These are phyloP conservation scores for Pteronotus mesoamericanus DNA, from an alignment of 2,797 vertebrate genomes.

Conservation along the genomic window DNA sequence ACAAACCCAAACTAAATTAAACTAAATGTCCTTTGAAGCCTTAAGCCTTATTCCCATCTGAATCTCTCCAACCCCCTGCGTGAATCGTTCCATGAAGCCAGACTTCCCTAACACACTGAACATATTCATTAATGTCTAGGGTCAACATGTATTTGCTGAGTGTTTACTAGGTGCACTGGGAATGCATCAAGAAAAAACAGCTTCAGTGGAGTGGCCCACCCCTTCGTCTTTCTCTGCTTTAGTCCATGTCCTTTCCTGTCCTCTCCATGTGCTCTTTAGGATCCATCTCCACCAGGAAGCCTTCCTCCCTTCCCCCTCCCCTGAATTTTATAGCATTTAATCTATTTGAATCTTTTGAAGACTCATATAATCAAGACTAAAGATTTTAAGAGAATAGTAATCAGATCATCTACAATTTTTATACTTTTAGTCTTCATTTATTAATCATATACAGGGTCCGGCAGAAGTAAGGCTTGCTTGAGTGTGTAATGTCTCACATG, in stretches of 20 bases:
- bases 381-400: background rate
- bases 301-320: background rate
- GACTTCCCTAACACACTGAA: background rate
- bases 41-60: background rate
- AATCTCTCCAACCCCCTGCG: background rate
- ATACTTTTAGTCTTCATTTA: background rate
- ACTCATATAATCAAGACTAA: background rate
- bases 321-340: background rate
- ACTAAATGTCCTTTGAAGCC: background rate
- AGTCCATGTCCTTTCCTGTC: background rate
- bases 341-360: background rate
- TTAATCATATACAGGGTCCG: background rate
- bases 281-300: background rate
- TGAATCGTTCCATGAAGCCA: background rate
- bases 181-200: background rate
- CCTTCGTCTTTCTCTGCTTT: background rate
- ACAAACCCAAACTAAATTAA: constrained; percentile 6
- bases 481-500: no score
- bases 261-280: background rate
- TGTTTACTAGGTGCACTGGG: background rate
- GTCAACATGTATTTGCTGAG: background rate
- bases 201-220: background rate
- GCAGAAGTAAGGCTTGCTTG: no score
- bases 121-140: background rate
- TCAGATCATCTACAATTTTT: background rate